These are phyloP conservation scores for Pipistrellus pipistrellus DNA, from an alignment of 2,797 vertebrate genomes.

Conservation along the genomic window DNA sequence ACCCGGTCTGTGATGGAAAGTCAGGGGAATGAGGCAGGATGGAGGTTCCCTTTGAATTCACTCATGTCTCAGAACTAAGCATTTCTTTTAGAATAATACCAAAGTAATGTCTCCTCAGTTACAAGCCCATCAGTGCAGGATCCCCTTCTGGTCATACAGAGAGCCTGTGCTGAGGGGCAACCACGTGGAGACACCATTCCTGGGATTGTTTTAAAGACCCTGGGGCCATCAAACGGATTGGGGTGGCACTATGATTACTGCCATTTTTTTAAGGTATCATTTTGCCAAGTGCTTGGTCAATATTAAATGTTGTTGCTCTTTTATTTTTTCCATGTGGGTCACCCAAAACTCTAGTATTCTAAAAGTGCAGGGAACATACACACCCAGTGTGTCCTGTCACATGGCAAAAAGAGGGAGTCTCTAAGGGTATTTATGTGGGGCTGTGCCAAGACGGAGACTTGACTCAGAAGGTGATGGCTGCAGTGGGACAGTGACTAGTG, in stretches of 20 bases:
- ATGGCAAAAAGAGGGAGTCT: background rate
- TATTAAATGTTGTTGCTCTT: background rate
- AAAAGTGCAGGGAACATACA: background rate
- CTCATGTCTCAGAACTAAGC: slow-evolving; percentile 19
- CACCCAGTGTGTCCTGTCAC: background rate
- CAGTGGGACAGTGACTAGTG: rapidly evolving
- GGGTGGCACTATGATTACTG: background rate
- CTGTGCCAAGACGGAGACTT: background rate
- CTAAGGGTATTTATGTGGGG: rapidly evolving
- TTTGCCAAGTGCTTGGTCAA: background rate
- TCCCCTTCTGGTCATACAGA: background rate
- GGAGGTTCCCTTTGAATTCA: background rate
- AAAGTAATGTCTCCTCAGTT: background rate
- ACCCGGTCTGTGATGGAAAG: background rate
- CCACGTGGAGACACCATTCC: background rate
- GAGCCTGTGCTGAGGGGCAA: background rate
- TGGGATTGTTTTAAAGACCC: background rate
- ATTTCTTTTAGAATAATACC: background rate
- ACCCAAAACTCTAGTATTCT: background rate
- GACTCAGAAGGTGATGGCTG: background rate
- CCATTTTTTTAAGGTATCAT: background rate
- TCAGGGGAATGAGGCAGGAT: background rate
- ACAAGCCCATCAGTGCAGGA: background rate
- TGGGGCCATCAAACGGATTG: background rate
- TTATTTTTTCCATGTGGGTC: background rate